Evolutionary conservation across 1,140 invertebrate genomes (phyloP).

Genomic region (Spodoptera frugiperda): DNA sequence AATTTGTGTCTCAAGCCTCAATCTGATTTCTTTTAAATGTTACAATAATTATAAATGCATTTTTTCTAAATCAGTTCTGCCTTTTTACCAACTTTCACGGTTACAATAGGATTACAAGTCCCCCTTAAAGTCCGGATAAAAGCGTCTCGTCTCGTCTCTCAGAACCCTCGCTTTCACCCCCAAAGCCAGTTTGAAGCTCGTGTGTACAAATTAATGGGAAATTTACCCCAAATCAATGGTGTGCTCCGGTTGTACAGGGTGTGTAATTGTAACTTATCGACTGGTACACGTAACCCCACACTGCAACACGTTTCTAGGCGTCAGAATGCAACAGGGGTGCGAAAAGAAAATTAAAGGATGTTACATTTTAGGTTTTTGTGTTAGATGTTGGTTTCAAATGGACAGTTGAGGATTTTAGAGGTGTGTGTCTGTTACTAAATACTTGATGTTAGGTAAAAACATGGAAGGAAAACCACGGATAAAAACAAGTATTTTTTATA

Average conservation of each 20-base stretch:
- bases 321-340: not conserved
- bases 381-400: too few relatives aligned
- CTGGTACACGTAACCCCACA: conserved; percentile 9
- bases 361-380: not conserved
- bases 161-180: conserved; percentile 10
- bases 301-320: conserved; percentile 8
- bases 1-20: not conserved
- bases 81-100: too few relatives aligned
- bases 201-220: conserved; percentile 26
- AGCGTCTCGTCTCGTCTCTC: not conserved
- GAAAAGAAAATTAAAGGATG: not conserved
- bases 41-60: too few relatives aligned
- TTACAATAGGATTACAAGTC: too few relatives aligned
- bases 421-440: too few relatives aligned
- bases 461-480: too few relatives aligned
- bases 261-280: conserved; percentile 31
- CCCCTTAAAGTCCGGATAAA: not conserved
- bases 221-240: conserved; percentile 39
- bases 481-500: too few relatives aligned
- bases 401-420: too few relatives aligned
- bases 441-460: too few relatives aligned
- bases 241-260: conserved; percentile 3
- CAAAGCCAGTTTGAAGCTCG: conserved; percentile 3
- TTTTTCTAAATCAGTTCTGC: too few relatives aligned
- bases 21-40: too few relatives aligned